A percentile compares a stretch with the other conserved stretches of the same genome.
phyloP scores from a whole-genome alignment of 2,113 vertebrate genomes.

The Prinia subflava region DNA sequence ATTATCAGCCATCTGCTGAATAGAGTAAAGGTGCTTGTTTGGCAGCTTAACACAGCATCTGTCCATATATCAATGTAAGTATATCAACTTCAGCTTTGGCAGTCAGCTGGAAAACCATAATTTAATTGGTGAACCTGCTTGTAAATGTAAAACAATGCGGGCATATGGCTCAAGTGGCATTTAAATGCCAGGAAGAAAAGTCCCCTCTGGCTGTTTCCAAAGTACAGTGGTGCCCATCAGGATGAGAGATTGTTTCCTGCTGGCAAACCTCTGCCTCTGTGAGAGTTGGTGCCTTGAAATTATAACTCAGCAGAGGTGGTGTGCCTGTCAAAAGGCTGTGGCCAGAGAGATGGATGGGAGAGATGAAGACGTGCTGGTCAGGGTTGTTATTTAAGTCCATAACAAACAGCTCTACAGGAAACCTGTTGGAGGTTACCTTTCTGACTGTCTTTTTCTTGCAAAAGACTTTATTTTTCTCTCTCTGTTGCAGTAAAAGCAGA shows the following conservation, averaged over 20 bases:
- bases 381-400: fast-evolving
- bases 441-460: background rate
- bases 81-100: background rate
- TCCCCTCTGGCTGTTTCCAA: background rate
- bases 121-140: background rate
- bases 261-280: background rate
- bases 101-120: background rate
- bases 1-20: background rate
- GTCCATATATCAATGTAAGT: background rate
- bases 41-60: background rate
- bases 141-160: background rate
- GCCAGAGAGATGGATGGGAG: background rate
- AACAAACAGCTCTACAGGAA: background rate
- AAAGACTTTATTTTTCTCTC: background rate
- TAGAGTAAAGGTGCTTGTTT: background rate
- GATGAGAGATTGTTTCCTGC: background rate
- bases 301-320: background rate
- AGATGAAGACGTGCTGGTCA: background rate
- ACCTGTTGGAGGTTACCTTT: background rate
- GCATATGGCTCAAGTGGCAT: background rate
- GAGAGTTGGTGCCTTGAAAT: background rate
- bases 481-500: background rate
- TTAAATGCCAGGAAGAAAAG: background rate
- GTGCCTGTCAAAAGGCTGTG: background rate
- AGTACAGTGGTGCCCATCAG: background rate